Percentiles rank a stretch among this genome's conserved stretches.
phyloP scores from a whole-genome alignment of 1,140 invertebrate genomes.

The Tyrophagus putrescentiae region DNA sequence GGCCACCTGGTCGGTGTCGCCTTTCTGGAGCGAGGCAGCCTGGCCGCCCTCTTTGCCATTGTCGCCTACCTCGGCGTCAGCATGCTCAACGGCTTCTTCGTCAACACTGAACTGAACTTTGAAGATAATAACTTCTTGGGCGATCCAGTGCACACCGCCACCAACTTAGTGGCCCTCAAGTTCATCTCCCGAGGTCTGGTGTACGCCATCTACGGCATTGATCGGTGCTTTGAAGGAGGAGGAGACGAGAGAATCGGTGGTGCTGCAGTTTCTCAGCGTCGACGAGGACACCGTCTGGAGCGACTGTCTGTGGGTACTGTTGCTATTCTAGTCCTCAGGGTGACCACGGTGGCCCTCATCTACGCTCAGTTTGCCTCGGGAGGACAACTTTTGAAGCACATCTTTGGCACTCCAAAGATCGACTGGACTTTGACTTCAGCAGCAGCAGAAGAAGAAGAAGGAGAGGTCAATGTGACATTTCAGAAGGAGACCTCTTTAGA shows the following conservation, averaged over 20 bases:
- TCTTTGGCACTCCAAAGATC: too few relatives aligned
- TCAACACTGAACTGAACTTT: background rate
- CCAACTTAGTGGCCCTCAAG: background rate
- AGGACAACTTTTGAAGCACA: too few relatives aligned
- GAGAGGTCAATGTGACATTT: too few relatives aligned
- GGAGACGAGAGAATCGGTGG: background rate
- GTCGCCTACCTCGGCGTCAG: too few relatives aligned
- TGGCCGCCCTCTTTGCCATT: background rate
- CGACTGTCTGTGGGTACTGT: too few relatives aligned
- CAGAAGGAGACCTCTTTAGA: too few relatives aligned
- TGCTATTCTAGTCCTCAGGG: too few relatives aligned
- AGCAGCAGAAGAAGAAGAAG: too few relatives aligned
- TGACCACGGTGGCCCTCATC: too few relatives aligned
- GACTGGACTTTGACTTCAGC: too few relatives aligned
- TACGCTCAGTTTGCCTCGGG: too few relatives aligned
- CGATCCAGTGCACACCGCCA: too few relatives aligned
- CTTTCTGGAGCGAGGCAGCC: background rate
- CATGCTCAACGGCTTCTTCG: background rate
- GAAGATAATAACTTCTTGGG: background rate
- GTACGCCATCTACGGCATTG: slow-evolving; percentile 1
- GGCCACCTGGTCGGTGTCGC: background rate
- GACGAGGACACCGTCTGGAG: background rate
- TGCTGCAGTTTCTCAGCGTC: background rate
- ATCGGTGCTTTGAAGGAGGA: background rate
- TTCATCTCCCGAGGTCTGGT: background rate